phyloP scores from a whole-genome alignment of 2,888 invertebrate species.

The Mimumesa dahlbomi region DNA sequence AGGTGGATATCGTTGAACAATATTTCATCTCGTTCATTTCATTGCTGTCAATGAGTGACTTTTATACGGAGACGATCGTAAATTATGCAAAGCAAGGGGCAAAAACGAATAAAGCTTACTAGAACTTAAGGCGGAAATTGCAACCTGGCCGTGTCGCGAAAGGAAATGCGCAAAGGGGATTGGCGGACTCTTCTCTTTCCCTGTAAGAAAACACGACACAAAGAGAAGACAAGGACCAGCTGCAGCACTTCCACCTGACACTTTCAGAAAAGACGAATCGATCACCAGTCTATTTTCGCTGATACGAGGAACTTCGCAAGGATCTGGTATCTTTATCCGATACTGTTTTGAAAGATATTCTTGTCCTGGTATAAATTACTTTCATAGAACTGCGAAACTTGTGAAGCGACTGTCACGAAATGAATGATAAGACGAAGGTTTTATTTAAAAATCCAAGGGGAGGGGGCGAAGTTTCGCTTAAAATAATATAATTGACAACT shows the following conservation, averaged over 20 bases:
- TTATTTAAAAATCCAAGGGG: too few relatives aligned
- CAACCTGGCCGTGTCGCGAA: conserved; percentile 21
- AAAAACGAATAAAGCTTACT: conserved; percentile 3
- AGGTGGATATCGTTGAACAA: conserved; percentile 7
- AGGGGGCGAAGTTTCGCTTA: too few relatives aligned
- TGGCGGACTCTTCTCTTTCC: too few relatives aligned
- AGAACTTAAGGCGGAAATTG: conserved; percentile 43
- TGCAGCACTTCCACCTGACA: conserved; percentile 31
- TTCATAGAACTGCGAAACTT: too few relatives aligned
- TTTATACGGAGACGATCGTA: conserved; percentile 27
- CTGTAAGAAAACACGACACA: not conserved
- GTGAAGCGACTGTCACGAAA: too few relatives aligned
- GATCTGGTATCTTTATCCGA: not conserved
- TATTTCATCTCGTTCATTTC: conserved; percentile 43
- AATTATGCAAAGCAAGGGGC: conserved; percentile 44
- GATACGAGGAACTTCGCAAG: not conserved
- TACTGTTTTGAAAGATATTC: not conserved
- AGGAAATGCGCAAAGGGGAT: conserved; percentile 7
- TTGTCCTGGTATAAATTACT: not conserved
- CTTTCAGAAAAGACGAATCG: conserved; percentile 35
- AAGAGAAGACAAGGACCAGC: conserved; percentile 8
- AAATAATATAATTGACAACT: too few relatives aligned
- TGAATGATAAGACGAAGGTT: too few relatives aligned
- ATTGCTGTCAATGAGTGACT: conserved; percentile 37
- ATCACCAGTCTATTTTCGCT: conserved; percentile 26